These are phyloP conservation scores for Euplagia quadripunctaria DNA, from an alignment of 2,888 invertebrate genomes.

Conservation along the genomic window DNA sequence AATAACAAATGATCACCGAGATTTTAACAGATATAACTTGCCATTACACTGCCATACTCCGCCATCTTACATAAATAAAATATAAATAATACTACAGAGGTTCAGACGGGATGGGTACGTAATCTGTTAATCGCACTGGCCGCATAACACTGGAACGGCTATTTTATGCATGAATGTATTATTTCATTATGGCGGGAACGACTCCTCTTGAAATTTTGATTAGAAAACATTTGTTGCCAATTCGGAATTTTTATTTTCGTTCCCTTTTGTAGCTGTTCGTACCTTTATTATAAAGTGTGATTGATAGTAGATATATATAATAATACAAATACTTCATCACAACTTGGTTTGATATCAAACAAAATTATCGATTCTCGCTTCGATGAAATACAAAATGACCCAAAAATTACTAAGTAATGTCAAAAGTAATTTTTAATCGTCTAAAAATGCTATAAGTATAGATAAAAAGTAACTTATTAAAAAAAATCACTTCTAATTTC, in stretches of 20 bases:
- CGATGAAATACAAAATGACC: not conserved
- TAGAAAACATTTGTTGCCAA: slow-evolving; percentile 56
- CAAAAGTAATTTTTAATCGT: too few relatives aligned
- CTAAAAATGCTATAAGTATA: too few relatives aligned
- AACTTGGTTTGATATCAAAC: not conserved
- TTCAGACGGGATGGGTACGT: slow-evolving; percentile 40
- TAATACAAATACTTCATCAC: not conserved
- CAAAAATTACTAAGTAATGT: not conserved
- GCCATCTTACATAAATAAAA: slow-evolving; percentile 43
- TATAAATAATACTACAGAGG: slow-evolving; percentile 43
- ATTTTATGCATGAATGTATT: slow-evolving; percentile 75
- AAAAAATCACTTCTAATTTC: too few relatives aligned
- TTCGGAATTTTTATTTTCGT: slow-evolving; percentile 45
- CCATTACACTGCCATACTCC: slow-evolving; percentile 29
- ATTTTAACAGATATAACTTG: slow-evolving; percentile 46
- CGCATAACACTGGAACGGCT: slow-evolving; percentile 56
- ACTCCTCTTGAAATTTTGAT: slow-evolving; percentile 58
- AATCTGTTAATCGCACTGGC: slow-evolving; percentile 53
- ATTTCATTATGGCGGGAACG: slow-evolving; percentile 70
- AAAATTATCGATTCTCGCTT: not conserved
- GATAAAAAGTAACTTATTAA: too few relatives aligned
- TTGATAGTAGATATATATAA: too few relatives aligned
- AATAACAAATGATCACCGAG: slow-evolving; percentile 48
- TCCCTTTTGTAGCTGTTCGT: not conserved
- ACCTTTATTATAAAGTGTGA: not conserved